Evolutionary conservation across 1,140 invertebrate species (phyloP).

Genomic region (Drosophila pruinosa): DNA sequence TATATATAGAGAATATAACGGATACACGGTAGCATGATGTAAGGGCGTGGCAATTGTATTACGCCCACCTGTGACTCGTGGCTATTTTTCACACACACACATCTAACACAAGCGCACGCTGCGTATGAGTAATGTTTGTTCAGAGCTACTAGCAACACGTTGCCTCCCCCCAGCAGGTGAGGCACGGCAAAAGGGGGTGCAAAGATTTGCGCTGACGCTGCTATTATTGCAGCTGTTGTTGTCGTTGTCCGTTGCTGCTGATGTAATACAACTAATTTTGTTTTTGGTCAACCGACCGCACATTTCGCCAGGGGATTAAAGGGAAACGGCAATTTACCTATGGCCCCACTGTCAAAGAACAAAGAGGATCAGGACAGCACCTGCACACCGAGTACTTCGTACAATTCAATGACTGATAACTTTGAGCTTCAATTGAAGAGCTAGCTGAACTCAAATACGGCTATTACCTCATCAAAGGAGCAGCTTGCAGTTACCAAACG

Average conservation of each 20-base stretch:
- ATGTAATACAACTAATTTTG: constrained; percentile 43
- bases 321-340: constrained; percentile 18
- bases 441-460: not conserved
- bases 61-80: constrained; percentile 68
- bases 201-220: constrained; percentile 30
- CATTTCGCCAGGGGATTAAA: constrained; percentile 22
- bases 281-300: constrained; percentile 33
- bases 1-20: not conserved
- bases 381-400: not conserved
- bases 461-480: constrained; percentile 7
- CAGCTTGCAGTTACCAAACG: constrained; percentile 10
- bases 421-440: not conserved
- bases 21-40: not conserved
- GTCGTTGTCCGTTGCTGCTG: constrained; percentile 1
- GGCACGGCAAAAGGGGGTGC: not conserved
- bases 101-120: constrained; percentile 9
- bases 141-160: too few species aligned
- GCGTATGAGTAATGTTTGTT: constrained; percentile 59
- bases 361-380: not conserved
- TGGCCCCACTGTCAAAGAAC: not conserved
- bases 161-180: not conserved
- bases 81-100: constrained; percentile 37
- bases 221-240: constrained; percentile 10
- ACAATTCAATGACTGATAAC: too few species aligned
- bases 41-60: constrained; percentile 65